Base-by-base conservation (phyloP, 2,888 invertebrate genomes). In the Aleiodes testaceus region DNA sequence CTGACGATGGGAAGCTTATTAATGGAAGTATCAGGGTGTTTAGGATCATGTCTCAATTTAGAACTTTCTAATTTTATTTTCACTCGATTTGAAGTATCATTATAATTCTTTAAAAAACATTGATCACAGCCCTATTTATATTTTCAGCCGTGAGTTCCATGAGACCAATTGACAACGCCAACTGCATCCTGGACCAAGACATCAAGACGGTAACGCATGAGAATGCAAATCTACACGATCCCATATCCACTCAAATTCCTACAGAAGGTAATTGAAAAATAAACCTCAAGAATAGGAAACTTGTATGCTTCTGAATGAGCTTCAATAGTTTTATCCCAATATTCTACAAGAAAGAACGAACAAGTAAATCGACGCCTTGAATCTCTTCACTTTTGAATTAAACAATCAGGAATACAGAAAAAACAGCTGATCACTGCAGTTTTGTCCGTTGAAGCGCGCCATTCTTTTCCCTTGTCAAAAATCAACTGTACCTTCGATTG, bases 121-220 rank as follows among this genome's bases (percentile, higher is more conserved):
- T 52, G 47, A 71, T 49, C 45, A 67, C 44, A 18, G 59, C 14
- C 69, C 26, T 26, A 61, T 66, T 22, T 55, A 61, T 71, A 78
- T 79, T 93, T 93, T 55, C 92, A 95, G 95, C 95, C 88, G 93
- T 95, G 89, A 95, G 94, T 90, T 95, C 95, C 87, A 95, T 95
- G 94, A 93, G 95, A 89, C 93, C 93, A 88, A 93, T 94, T 91
- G 95, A 95, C 91, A 93, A 93, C 89, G 92, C 94, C 86, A 95
- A 95, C 89, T 96, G 95, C 90, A 95, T 95, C 88, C 90, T 95
- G 89, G 95, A 95, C 87, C 95, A 95, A 92, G 96, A 94, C 88
- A 93, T 94, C 79, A 94, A 94, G 89, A 94, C 95, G 83, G 94
- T 95, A 82, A 95, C 95, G 83, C 94, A 95, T 87, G 95, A 95